These are phyloP conservation scores for Lepisosteus osseus DNA, from an alignment of 2,113 vertebrate species.

Conservation along the genomic window DNA sequence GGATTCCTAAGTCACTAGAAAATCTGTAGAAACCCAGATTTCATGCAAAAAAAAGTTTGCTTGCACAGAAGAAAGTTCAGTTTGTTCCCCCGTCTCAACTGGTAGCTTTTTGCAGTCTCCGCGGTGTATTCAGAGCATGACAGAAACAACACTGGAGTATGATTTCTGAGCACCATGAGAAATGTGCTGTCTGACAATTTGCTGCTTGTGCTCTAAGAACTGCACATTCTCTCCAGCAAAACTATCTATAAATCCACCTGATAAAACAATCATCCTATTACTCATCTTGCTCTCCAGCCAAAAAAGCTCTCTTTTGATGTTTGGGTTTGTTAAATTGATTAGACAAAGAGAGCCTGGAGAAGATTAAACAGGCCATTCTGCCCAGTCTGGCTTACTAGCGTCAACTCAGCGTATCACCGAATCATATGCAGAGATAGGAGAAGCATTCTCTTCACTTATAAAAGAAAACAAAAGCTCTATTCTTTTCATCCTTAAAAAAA, in stretches of 20 bases:
- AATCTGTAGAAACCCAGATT: neutral
- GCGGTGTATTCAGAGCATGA: neutral
- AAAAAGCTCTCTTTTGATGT: slow-evolving; percentile 50
- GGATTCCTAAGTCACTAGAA: neutral
- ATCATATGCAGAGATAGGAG: slow-evolving; percentile 20
- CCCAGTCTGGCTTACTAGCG: slow-evolving; percentile 33
- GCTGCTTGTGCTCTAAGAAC: slow-evolving; percentile 34
- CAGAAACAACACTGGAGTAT: neutral
- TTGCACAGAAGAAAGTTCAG: neutral
- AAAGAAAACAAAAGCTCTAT: no score
- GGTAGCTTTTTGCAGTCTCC: neutral
- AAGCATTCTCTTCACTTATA: no score
- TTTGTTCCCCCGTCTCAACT: neutral
- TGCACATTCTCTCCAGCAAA: slow-evolving; percentile 34
- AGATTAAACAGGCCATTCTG: slow-evolving; percentile 35
- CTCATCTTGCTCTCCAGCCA: slow-evolving; percentile 48
- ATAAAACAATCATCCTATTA: slow-evolving; percentile 61
- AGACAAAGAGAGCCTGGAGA: slow-evolving; percentile 42
- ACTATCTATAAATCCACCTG: slow-evolving; percentile 61
- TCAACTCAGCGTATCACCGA: slow-evolving; percentile 40
- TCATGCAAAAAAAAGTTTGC: neutral
- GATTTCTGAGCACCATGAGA: neutral
- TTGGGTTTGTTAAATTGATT: slow-evolving; percentile 54
- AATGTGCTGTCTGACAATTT: neutral
- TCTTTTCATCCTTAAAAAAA: no score